Evolutionary conservation across 30 jellyfish, hydroid and myxozoan genomes (phyloP), one percentile per base, ranked within the genome.

Genomic region (Nemopilema nomurai): DNA sequence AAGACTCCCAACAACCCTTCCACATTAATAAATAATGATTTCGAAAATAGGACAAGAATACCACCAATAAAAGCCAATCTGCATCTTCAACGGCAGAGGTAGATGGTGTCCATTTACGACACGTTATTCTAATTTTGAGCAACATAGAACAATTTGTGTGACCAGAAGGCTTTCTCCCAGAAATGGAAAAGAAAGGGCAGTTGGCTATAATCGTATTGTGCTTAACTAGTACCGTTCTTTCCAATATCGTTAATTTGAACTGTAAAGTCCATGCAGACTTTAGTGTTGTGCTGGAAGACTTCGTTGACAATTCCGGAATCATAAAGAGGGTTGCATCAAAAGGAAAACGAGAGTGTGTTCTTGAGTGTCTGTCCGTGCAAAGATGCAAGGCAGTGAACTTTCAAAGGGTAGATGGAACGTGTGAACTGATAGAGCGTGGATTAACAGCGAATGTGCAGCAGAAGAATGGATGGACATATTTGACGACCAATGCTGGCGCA

Each of bases 341-440:
- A 24, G 74, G 85, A 51, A 32, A 8, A 33, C 49, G 76, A n/a
- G 62, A 76, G 24, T 76, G 85, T 25, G 66, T 76, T 18, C 85
- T 76, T 18, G 62, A 23, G 24, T 76, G 85, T 64, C 23, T 62
- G 57, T 76, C 85, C 8, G 49, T 51, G 4, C 28, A 52, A 49
- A 51, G 22, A 0, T 76, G 85, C 69, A 49, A 16, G 25, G 85
- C 85, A 51, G 64, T 76, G 22, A 76, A 76, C 30, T 76, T 28
- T 71, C 27, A 76, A 51, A 57, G 8, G 1, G 30, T 51, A 57
- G 21, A 26, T 41, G 85, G 85, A 19, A 76, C 26, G 8, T 76
- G 85, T 51, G 75, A 76, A 50, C 49, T 76, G 50, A 57, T 76
- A n/a, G 85, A 74, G 20, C 73, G 74, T 0, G 49, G 50, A n/a